These are phyloP conservation scores for Acrossocheilus fasciatus DNA, from an alignment of 2,797 vertebrate species.

Conservation along the genomic window DNA sequence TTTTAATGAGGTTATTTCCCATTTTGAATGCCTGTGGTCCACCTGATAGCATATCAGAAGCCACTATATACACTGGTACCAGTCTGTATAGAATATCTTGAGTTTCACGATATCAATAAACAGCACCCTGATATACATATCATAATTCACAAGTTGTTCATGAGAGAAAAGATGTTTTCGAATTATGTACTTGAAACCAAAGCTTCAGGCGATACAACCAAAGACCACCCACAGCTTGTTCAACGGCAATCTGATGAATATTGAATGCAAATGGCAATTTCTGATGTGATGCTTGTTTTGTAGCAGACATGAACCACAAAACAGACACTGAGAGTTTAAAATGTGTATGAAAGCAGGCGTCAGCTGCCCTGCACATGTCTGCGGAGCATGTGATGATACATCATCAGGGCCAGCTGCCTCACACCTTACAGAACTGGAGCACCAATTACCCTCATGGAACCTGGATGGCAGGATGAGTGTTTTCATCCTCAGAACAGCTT, in stretches of 20 bases:
- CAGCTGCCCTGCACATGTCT: conserved; percentile 26
- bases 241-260: background rate
- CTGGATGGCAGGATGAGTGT: background rate
- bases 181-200: background rate
- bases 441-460: conserved; percentile 1
- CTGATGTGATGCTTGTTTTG: background rate
- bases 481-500: conserved; percentile 20
- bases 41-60: conserved; percentile 22
- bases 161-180: background rate
- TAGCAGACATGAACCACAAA: conserved; percentile 4
- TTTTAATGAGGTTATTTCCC: conserved; percentile 23
- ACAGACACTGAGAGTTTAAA: background rate
- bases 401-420: conserved; percentile 10
- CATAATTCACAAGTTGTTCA: background rate
- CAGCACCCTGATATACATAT: background rate
- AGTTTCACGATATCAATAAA: conserved; percentile 16
- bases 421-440: conserved; percentile 16
- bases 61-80: background rate
- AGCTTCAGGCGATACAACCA: background rate
- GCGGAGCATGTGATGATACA: conserved; percentile 24
- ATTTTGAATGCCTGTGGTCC: conserved; percentile 5
- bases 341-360: conserved; percentile 5
- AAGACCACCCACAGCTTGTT: background rate
- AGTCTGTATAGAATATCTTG: background rate
- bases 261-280: background rate